Evolutionary conservation across 2,888 invertebrate genomes (phyloP).

Genomic region (Kryphioiulus occultus): DNA sequence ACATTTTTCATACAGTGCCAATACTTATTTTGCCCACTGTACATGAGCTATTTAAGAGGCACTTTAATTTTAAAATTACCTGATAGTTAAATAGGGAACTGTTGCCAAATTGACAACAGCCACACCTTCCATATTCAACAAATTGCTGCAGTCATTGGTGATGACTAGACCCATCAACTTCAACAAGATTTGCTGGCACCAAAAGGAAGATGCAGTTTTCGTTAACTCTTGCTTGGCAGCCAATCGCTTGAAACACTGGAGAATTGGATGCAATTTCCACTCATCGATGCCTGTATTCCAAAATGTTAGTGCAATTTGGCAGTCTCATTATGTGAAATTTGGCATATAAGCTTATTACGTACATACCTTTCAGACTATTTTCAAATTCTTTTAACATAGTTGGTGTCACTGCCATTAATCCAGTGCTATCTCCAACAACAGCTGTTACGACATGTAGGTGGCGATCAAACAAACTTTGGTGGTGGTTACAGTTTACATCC

Average conservation of each 20-base stretch:
- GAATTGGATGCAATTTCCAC: neutral
- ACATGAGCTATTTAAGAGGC: too few relatives aligned
- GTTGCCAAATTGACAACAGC: neutral
- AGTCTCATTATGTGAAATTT: neutral
- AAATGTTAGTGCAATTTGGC: neutral
- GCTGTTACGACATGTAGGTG: neutral
- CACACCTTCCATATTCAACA: neutral
- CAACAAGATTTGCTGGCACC: neutral
- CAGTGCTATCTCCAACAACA: neutral
- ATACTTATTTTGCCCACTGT: too few relatives aligned
- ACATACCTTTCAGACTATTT: neutral
- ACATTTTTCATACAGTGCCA: too few relatives aligned
- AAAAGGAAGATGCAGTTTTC: neutral
- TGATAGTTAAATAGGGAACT: neutral
- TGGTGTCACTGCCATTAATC: neutral
- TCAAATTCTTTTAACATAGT: neutral
- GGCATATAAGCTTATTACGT: neutral
- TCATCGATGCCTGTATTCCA: neutral
- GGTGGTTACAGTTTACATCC: neutral
- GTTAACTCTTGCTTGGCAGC: neutral
- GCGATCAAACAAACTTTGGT: neutral
- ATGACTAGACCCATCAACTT: neutral
- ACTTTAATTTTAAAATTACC: neutral
- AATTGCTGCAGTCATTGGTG: neutral
- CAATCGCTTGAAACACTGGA: neutral